A percentile compares a stretch with the other conserved stretches of the same genome.
Evolutionary conservation across 2,888 invertebrate species (phyloP).

Genomic region (Vanessa cardui): DNA sequence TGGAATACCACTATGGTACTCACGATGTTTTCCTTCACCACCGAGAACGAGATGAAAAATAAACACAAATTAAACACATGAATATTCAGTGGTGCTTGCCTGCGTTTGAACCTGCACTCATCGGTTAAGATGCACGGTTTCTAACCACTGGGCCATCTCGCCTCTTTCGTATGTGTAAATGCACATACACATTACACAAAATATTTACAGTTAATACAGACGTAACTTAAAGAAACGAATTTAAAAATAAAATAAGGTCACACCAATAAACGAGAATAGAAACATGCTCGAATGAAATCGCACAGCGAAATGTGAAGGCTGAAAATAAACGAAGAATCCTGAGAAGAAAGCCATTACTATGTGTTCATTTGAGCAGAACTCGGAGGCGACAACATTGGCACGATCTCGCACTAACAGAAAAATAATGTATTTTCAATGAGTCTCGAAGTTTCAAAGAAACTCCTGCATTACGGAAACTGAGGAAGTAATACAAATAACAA

Average conservation of each 20-base stretch:
- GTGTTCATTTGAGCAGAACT: conserved; percentile 44
- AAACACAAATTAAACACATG: too few species aligned
- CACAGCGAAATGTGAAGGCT: conserved; percentile 30
- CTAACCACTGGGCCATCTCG: too few species aligned
- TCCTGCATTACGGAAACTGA: conserved; percentile 26
- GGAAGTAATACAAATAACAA: conserved; percentile 29
- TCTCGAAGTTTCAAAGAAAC: conserved; percentile 34
- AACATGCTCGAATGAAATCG: conserved; percentile 19
- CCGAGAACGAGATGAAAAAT: too few species aligned
- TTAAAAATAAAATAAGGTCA: conserved; percentile 6
- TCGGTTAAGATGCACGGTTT: too few species aligned
- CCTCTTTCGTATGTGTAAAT: too few species aligned
- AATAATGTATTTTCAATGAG: conserved; percentile 43
- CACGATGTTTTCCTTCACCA: too few species aligned
- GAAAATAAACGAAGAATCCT: conserved; percentile 33
- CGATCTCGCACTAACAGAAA: conserved; percentile 41
- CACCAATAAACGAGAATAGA: conserved; percentile 12
- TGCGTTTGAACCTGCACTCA: too few species aligned
- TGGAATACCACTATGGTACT: too few species aligned
- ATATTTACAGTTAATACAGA: not conserved
- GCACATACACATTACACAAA: not conserved
- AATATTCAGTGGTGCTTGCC: too few species aligned
- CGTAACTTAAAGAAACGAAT: not conserved
- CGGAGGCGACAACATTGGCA: conserved; percentile 41
- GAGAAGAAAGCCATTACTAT: conserved; percentile 35